Evolutionary conservation across 1,140 invertebrate genomes (phyloP).

Genomic region (Pissodes strobi): DNA sequence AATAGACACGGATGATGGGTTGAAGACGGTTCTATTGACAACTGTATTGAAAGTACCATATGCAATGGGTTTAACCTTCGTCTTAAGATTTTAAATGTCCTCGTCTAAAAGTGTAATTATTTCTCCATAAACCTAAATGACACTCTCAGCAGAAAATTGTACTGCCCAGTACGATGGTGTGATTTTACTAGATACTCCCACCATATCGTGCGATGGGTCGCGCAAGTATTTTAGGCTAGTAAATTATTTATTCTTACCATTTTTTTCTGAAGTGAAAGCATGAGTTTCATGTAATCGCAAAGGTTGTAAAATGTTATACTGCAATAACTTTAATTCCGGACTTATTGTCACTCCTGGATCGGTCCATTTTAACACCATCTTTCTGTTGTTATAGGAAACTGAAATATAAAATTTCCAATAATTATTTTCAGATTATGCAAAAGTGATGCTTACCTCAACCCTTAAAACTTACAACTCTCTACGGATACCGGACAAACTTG

Average conservation of each 20-base stretch:
- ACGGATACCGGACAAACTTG: constrained; percentile 80
- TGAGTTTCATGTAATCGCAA: constrained; percentile 69
- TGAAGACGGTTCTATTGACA: no score
- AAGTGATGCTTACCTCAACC: constrained; percentile 22
- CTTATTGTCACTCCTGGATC: constrained; percentile 73
- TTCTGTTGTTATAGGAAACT: constrained; percentile 79
- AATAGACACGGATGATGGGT: no score
- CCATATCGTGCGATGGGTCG: no score
- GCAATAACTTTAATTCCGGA: constrained; percentile 75
- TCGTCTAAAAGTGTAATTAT: no score
- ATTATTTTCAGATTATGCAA: no score
- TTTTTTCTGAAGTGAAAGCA: constrained; percentile 72
- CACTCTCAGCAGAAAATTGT: no score
- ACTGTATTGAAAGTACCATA: no score
- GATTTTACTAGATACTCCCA: background rate
- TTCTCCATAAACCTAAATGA: no score
- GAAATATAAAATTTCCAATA: constrained; percentile 44
- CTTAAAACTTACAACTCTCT: constrained; percentile 83
- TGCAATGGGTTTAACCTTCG: no score
- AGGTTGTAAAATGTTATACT: constrained; percentile 73
- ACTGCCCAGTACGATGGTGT: background rate
- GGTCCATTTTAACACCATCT: constrained; percentile 71
- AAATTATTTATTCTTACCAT: constrained; percentile 58
- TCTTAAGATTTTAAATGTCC: no score
- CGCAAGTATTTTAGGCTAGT: no score